Evolutionary conservation across 2,797 vertebrate species (phyloP), one percentile per base, ranked within the genome.

Genomic region (Mionectes olivaceus): DNA sequence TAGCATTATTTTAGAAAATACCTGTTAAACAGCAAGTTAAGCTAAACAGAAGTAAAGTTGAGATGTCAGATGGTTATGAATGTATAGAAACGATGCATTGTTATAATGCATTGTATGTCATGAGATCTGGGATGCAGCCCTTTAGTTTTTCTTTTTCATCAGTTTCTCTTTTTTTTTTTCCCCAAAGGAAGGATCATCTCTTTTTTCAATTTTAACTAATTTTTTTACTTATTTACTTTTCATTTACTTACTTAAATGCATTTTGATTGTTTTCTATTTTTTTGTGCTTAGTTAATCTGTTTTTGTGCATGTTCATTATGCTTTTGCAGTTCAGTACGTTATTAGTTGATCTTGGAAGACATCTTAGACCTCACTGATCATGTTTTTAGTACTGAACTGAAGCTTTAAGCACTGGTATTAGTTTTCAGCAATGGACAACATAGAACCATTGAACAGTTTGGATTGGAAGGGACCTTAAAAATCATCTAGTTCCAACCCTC

Each of bases 161-260:
- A 11, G 39, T 10, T 39, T 39, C 13, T 39, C 10, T 8, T 9
- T 27, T 17, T 30, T 30, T 61, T 43, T 77, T 59, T 39, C 35
- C 17, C 57, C 25, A 1, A 9, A 28, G n/a, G 21, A 41, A 35
- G 11, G 1, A 22, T 43, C 2, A 17, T 22, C 7, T 0, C 22
- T 28, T 53, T 71, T 46, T 7, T 23, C 2, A 18, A 10, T 55
- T 57, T 7, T 24, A 7, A 25, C 6, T 41, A 3, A 7, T 43
- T 47, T 27, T 61, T 27, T 61, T 35, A 35, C 35, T 35, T 35
- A 35, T 9, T 35, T 35, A 35, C 35, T 35, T 10, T 76, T 55
- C 23, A 57, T 5, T 74, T 67, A 9, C 4, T 35, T 57, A 19
- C 7, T 35, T 4, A 86, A 70, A 27, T 24, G 8, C 21, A 16